Percentiles rank a stretch among this genome's conserved stretches.
These are phyloP conservation scores for Magallana angulata DNA, from an alignment of 1,140 invertebrate genomes.

Conservation along the genomic window DNA sequence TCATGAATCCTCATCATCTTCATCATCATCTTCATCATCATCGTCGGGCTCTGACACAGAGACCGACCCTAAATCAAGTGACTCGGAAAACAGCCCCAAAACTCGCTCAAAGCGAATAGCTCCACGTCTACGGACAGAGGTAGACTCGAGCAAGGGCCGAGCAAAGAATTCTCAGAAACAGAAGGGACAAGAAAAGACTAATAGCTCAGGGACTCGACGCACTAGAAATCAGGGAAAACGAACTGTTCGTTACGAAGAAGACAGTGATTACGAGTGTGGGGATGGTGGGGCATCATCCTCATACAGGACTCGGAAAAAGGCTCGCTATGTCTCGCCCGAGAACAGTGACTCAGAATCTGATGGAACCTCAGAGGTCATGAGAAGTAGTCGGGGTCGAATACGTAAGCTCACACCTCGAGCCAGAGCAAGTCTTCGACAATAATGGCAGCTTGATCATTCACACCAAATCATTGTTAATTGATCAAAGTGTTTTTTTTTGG, in stretches of 20 bases:
- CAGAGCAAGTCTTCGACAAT: conserved; percentile 79
- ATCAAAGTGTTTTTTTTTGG: neutral
- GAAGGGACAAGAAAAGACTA: conserved; percentile 32
- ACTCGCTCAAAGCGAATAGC: conserved; percentile 28
- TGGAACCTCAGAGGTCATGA: conserved; percentile 59
- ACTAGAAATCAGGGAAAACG: conserved; percentile 77
- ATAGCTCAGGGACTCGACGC: conserved; percentile 41
- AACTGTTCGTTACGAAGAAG: conserved; percentile 78
- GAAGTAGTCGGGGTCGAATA: conserved; percentile 90
- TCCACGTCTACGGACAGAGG: conserved; percentile 16
- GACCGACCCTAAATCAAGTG: conserved; percentile 37
- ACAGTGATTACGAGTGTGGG: conserved; percentile 75
- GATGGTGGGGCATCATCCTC: neutral
- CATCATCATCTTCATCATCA: conserved; percentile 35
- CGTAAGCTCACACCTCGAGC: conserved; percentile 90
- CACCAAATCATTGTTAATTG: neutral
- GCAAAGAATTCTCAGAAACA: neutral
- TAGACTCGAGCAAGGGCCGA: neutral
- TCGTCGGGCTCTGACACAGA: conserved; percentile 53
- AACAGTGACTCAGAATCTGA: conserved; percentile 45
- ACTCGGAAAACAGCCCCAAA: neutral
- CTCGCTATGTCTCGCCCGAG: neutral
- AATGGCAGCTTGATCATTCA: neutral
- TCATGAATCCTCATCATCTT: conserved; percentile 49
- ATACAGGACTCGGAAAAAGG: neutral